Evolutionary conservation across 1,140 invertebrate genomes (phyloP).

Genomic region (Chelonus insularis): DNA sequence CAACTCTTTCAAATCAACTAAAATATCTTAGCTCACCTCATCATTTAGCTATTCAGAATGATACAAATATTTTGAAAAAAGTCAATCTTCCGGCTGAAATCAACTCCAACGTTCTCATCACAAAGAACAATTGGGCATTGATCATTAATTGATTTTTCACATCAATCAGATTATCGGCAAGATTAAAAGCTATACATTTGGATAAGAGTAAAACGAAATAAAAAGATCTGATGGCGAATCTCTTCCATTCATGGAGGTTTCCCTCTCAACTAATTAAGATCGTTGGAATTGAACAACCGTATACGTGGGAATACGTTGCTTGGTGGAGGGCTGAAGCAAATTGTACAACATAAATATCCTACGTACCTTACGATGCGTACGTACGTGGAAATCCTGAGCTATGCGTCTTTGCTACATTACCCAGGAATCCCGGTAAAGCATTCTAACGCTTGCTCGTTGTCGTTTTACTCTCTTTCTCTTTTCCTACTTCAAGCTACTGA

Average conservation of each 20-base stretch:
- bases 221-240: not conserved
- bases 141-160: not conserved
- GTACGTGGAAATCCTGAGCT: conserved; percentile 32
- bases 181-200: not conserved
- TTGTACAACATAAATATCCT: conserved; percentile 35
- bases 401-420: conserved; percentile 33
- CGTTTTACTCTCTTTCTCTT: not conserved
- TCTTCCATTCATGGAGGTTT: conserved; percentile 10
- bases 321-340: conserved; percentile 28
- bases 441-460: conserved; percentile 25
- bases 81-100: too few species aligned
- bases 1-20: too few species aligned
- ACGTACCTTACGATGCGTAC: conserved; percentile 29
- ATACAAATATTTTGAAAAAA: too few species aligned
- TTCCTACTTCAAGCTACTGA: not conserved
- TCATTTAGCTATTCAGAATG: too few species aligned
- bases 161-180: not conserved
- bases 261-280: conserved; percentile 34
- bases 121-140: not conserved
- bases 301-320: conserved; percentile 30
- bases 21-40: too few species aligned
- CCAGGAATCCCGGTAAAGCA: conserved; percentile 31
- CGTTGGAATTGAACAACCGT: conserved; percentile 32
- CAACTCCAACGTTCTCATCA: too few species aligned
- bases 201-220: not conserved